Evolutionary conservation across 2,888 invertebrate species (phyloP), one percentile per base, ranked within the genome.

Genomic region (Mythimna ferrago): DNA sequence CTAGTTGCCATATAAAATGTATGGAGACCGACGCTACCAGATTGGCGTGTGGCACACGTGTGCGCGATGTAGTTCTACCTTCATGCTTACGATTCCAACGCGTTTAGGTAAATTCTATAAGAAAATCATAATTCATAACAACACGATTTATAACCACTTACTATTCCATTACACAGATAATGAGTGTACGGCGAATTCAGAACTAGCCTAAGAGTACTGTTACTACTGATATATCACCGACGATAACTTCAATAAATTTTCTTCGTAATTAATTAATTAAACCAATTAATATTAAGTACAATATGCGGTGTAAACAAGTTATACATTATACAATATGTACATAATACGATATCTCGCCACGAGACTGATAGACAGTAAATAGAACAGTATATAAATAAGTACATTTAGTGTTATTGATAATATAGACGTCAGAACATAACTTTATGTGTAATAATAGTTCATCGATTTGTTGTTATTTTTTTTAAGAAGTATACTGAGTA

Each of bases 341-440:
- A 62, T 21, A 66, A 62, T 56, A 38, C 10, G 67, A 71, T 73
- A 81, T 56, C 66, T 58, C 32, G 11, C 44, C 68, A 66, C 54
- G 32, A 63, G 60, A 51, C 73, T 19, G 66, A 68, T 78, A 72
- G 66, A 67, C 58, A 76, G 66, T 75, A 86, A 86, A 84, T 89
- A 81, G 83, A 83, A 84, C 85, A 68, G 10, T 72, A 71, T 72
- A 83, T 84, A 84, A 77, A 65, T n/a, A 64, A 66, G 6, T 81
- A 81, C 68, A 60, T 69, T 77, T 53, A 32, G n/a, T 67, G 21
- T 35, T 53, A 16, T 32, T 58, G 80, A 76, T 80, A 64, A 35
- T 48, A 61, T 71, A 71, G 26, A 66, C 71, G 64, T 66, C 66
- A 61, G 9, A 61, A 57, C 53, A 9, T 10, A 71, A 64, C 21